Evolutionary conservation across 2,888 invertebrate genomes (phyloP), one percentile per base, ranked within the genome.

Genomic region (Cataglyphis altisquamis): DNA sequence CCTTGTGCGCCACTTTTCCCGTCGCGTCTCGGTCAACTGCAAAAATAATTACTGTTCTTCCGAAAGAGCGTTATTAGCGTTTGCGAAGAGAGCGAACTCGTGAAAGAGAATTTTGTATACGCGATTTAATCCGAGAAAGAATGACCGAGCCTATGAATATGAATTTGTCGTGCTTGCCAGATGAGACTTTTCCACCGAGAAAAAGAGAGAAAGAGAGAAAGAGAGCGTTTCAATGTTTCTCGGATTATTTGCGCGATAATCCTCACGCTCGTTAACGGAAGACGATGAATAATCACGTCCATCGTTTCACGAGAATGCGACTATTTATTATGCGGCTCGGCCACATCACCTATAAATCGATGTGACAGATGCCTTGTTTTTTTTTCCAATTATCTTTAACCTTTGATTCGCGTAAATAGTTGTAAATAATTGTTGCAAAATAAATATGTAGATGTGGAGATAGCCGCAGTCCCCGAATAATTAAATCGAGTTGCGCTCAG

Each of bases 361-460:
- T 36, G 62, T 60, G 87, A 88, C 87, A 85, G 87, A 55, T n/a
- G 62, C 64, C 70, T 87, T 57, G 68, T 84, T 83, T 84, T 74
- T 82, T 88, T 45, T 12, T 84, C 66, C n/a, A 83, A 60, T 83
- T 88, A 87, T 89, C 88, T 21, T 15, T 77, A 60, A 84, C 83
- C 84, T 88, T 18, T 74, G 84, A 87, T 84, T 86, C n/a, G 41
- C 41, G 18, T 45, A n/a, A 52, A 52, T 55, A 32, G 32, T 9
- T 48, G 18, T 45, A n/a, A 52, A 52, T 55, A 32, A 25, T 9
- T 48, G 52, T 45, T 29, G 68, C 77, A 21, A 57, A 68, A 55
- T 57, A 39, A 48, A 64, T 36, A 8, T 18, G 45, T 52, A 45
- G 41, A 45, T 45, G 0, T n/a, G 39, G 15, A 32, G 39, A 18